These are phyloP conservation scores for Ammospiza maritima DNA, from an alignment of 2,797 vertebrate species.

Conservation along the genomic window DNA sequence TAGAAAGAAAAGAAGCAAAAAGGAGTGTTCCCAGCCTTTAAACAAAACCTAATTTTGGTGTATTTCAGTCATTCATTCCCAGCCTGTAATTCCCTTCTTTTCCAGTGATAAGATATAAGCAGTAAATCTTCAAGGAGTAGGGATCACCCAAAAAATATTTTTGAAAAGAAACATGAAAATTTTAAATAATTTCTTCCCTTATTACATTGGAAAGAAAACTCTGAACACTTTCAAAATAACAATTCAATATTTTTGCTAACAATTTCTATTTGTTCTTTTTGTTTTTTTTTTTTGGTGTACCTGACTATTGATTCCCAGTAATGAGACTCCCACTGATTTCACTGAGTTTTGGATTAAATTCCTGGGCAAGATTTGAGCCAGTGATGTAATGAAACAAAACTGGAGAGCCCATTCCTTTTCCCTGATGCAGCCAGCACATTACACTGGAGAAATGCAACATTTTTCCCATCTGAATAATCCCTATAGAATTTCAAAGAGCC, in stretches of 20 bases:
- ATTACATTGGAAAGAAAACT: not conserved
- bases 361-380: not conserved
- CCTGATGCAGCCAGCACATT: not conserved
- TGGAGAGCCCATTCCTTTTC: constrained; percentile 46
- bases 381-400: constrained; percentile 21
- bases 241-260: fast-evolving
- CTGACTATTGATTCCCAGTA: not conserved
- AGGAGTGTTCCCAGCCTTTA: not conserved
- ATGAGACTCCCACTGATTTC: not conserved
- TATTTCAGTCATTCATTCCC: fast-evolving
- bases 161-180: not conserved
- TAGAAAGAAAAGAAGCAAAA: not conserved
- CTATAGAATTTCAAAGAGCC: not conserved
- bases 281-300: not conserved
- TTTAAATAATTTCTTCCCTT: not conserved
- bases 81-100: not conserved
- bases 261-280: not conserved
- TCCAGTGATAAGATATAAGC: not conserved
- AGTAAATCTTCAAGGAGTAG: not conserved
- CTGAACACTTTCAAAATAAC: not conserved
- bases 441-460: not conserved
- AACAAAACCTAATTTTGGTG: not conserved
- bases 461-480: constrained; percentile 36
- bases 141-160: not conserved
- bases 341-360: not conserved